Percentiles rank a stretch among this genome's conserved stretches.
Evolutionary conservation across 2,888 invertebrate genomes (phyloP).

Genomic region (Torymus texanus): DNA sequence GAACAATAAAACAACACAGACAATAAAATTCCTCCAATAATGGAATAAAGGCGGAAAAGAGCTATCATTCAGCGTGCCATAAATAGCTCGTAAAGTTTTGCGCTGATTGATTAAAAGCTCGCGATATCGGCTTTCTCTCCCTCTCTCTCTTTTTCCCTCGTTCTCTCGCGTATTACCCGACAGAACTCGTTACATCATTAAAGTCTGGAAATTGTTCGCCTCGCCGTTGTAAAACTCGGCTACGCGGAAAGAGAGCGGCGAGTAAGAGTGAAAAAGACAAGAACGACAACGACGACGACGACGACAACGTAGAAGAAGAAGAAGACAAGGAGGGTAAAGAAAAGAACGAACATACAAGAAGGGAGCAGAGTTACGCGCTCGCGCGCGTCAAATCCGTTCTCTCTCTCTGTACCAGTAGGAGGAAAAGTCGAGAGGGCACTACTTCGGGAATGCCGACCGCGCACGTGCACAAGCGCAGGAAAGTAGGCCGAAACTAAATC

Average conservation of each 20-base stretch:
- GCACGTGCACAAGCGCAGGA: constrained; percentile 36
- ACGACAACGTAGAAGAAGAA: no score
- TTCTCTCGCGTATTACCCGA: neutral
- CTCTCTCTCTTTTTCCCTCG: constrained; percentile 45
- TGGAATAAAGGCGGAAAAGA: constrained; percentile 33
- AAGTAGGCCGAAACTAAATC: constrained; percentile 55
- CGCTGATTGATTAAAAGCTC: constrained; percentile 48
- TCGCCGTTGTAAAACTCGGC: neutral
- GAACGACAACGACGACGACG: neutral
- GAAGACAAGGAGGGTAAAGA: no score
- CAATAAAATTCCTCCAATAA: constrained; percentile 35
- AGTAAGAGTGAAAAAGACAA: neutral
- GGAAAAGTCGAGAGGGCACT: constrained; percentile 17
- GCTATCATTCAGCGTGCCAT: constrained; percentile 31
- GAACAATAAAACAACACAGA: constrained; percentile 41
- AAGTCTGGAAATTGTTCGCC: constrained; percentile 28
- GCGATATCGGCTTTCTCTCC: constrained; percentile 43
- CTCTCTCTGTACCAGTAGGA: no score
- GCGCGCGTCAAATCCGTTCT: no score
- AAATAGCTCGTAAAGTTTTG: constrained; percentile 51
- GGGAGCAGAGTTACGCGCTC: no score
- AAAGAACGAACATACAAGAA: no score
- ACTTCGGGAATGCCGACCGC: neutral
- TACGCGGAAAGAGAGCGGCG: neutral
- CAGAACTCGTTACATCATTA: constrained; percentile 42